Evolutionary conservation across 2,888 invertebrate species (phyloP).

Genomic region (Tenodera sinensis): DNA sequence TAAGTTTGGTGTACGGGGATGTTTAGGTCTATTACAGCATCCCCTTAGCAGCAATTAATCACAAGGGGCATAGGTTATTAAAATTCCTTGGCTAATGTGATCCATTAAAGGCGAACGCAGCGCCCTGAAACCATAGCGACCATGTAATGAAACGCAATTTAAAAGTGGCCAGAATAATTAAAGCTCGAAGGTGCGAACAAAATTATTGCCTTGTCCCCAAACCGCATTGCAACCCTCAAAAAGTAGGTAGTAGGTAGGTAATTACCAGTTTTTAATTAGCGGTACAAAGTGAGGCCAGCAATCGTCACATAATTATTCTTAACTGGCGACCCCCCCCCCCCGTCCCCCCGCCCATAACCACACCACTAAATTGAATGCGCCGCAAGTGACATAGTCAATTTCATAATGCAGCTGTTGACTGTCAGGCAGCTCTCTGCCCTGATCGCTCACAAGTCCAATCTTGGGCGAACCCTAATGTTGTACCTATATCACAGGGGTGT

Average conservation of each 20-base stretch:
- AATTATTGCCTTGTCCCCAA: background rate
- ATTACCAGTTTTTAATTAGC: conserved; percentile 11
- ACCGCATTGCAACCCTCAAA: background rate
- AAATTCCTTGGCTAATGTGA: background rate
- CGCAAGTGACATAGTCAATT: background rate
- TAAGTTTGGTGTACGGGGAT: too few relatives aligned
- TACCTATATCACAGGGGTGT: too few relatives aligned
- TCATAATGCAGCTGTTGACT: background rate
- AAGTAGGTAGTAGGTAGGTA: background rate
- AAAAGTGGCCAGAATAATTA: background rate
- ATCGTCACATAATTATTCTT: background rate
- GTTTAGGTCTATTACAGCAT: too few relatives aligned
- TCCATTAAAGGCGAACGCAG: background rate
- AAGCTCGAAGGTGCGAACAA: background rate
- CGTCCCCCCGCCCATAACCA: background rate
- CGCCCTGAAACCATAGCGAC: background rate
- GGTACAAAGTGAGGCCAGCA: background rate
- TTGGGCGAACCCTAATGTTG: too few relatives aligned
- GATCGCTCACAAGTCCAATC: too few relatives aligned
- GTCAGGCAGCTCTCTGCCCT: too few relatives aligned
- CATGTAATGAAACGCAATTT: background rate
- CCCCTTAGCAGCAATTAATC: too few relatives aligned
- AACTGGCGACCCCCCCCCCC: background rate
- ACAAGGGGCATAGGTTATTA: background rate
- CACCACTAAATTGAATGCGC: background rate